Evolutionary conservation across 1,140 invertebrate genomes (phyloP).

Genomic region (Physella acuta): DNA sequence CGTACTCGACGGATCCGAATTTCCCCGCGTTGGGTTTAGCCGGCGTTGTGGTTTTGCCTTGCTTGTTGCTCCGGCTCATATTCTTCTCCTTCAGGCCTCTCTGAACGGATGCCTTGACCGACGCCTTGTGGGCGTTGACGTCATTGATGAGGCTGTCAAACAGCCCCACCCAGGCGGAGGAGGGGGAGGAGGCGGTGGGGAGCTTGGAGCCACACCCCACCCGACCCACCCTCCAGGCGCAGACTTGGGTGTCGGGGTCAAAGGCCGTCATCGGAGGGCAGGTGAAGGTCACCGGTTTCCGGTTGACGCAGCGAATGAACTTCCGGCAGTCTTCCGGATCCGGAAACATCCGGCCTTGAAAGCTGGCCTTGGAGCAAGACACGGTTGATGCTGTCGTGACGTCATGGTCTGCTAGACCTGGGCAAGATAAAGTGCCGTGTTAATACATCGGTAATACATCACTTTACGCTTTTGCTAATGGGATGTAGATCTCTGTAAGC

Average conservation of each 20-base stretch:
- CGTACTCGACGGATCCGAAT: too few relatives aligned
- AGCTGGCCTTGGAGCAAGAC: neutral
- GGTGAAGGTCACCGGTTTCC: constrained; percentile 8
- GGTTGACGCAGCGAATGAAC: constrained; percentile 28
- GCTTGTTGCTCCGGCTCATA: too few relatives aligned
- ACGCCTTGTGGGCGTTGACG: neutral
- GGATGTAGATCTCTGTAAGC: too few relatives aligned
- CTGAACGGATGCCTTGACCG: too few relatives aligned
- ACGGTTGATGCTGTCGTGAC: too few relatives aligned
- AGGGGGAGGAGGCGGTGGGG: neutral
- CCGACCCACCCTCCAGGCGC: constrained; percentile 19
- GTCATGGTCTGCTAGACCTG: too few relatives aligned
- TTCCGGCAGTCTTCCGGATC: constrained; percentile 28
- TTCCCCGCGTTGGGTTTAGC: too few relatives aligned
- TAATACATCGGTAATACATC: too few relatives aligned
- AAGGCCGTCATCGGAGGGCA: constrained; percentile 27
- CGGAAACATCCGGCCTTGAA: constrained; percentile 15
- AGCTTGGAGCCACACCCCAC: constrained; percentile 12
- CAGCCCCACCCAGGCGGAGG: neutral
- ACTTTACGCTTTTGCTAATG: too few relatives aligned
- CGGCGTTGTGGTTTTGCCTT: too few relatives aligned
- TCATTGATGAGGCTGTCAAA: neutral
- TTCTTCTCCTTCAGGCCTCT: too few relatives aligned
- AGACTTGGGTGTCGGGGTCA: constrained; percentile 27
- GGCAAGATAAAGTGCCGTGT: too few relatives aligned